Conservation (phyloP, 2,113 vertebrate genomes). For the Tetraodon nigroviridis region DNA sequence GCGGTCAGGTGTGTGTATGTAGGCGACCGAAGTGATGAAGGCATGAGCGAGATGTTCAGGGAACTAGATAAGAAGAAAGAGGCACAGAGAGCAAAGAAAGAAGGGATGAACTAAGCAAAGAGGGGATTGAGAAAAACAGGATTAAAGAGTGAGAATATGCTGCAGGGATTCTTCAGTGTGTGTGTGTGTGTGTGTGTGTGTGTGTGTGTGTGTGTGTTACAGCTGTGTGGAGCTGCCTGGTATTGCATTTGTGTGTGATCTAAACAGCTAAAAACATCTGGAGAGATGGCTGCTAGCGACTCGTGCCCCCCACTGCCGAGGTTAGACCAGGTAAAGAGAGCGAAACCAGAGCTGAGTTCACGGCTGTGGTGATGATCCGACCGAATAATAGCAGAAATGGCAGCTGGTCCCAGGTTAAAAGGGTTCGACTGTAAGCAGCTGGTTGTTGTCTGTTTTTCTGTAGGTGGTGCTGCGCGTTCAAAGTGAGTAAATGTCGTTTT, state of each 20-base stretch:
- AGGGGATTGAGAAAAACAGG: slow-evolving; percentile 44
- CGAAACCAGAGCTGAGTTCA: no score
- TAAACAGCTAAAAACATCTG: no score
- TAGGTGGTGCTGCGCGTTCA: no score
- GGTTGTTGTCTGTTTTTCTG: no score
- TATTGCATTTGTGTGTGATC: background rate
- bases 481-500: no score
- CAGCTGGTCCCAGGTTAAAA: no score
- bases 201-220: slow-evolving; percentile 4
- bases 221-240: slow-evolving; percentile 6
- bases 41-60: slow-evolving; percentile 17
- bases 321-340: no score
- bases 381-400: no score
- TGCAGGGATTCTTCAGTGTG: slow-evolving; percentile 47
- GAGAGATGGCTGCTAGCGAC: no score
- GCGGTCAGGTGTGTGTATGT: slow-evolving; percentile 29
- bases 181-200: slow-evolving; percentile 6
- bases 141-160: slow-evolving; percentile 48
- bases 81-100: background rate
- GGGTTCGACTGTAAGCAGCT: no score
- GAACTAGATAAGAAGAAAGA: slow-evolving; percentile 24
- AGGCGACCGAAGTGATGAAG: slow-evolving; percentile 12
- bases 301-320: no score
- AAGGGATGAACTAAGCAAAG: slow-evolving; percentile 42
- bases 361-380: no score